Percentiles rank a stretch among this genome's conserved stretches.
These are phyloP conservation scores for Dendrocopos noguchii DNA, from an alignment of 2,113 vertebrate species.

Conservation along the genomic window DNA sequence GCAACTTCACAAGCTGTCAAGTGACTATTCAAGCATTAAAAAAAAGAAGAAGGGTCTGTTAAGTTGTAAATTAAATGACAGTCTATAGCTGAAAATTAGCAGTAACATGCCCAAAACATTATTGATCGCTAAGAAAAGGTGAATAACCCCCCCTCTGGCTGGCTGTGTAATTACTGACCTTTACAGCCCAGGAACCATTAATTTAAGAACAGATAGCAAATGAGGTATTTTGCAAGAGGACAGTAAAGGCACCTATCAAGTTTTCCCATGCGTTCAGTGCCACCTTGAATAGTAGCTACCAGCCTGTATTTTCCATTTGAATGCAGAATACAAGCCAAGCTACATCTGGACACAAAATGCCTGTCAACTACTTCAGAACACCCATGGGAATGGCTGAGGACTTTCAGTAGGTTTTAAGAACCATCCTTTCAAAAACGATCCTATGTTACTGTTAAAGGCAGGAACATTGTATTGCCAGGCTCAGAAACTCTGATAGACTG, in stretches of 20 bases:
- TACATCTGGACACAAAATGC: background rate
- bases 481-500: background rate
- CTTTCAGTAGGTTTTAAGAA: background rate
- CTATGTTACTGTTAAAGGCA: background rate
- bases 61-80: constrained; percentile 62
- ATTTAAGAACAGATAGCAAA: constrained; percentile 58
- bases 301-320: background rate
- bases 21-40: constrained; percentile 51
- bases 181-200: constrained; percentile 53
- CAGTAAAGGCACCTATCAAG: background rate
- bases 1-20: constrained; percentile 50
- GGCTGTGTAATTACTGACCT: constrained; percentile 67
- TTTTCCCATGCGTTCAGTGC: background rate
- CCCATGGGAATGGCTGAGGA: background rate
- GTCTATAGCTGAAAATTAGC: constrained; percentile 64
- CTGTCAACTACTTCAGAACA: background rate
- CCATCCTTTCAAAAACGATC: background rate
- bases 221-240: constrained; percentile 15
- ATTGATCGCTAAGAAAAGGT: constrained; percentile 72
- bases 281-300: background rate
- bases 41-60: constrained; percentile 60
- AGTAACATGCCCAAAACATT: constrained; percentile 61
- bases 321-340: background rate
- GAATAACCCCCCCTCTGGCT: constrained; percentile 23
- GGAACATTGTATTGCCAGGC: background rate